These are phyloP conservation scores for Distichodus sexfasciatus DNA, from an alignment of 2,797 vertebrate genomes.

Conservation along the genomic window DNA sequence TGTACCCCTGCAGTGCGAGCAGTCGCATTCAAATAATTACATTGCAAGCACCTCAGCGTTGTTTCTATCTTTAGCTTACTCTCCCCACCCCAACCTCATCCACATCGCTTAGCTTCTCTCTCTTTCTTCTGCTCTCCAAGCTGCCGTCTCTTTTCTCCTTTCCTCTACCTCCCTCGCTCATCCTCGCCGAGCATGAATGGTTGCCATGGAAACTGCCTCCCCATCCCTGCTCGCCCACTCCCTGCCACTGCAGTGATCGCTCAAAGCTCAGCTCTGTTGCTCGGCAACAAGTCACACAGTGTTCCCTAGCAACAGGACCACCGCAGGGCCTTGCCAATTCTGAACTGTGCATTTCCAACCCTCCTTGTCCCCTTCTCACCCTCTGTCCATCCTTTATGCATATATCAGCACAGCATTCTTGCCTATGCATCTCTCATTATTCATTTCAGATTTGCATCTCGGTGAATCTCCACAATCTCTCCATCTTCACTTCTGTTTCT, in stretches of 20 bases:
- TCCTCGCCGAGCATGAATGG: constrained; percentile 68
- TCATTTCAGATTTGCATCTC: background rate
- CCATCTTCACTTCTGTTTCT: background rate
- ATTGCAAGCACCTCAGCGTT: background rate
- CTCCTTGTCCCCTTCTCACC: constrained; percentile 18
- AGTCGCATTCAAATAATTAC: background rate
- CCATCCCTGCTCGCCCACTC: constrained; percentile 65
- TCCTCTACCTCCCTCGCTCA: constrained; percentile 44
- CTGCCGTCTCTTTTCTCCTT: constrained; percentile 37
- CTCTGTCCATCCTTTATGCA: constrained; percentile 38
- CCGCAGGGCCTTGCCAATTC: constrained; percentile 78
- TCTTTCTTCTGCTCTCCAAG: constrained; percentile 38
- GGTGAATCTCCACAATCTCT: too few relatives aligned
- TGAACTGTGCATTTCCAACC: constrained; percentile 69
- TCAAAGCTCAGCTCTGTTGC: constrained; percentile 74
- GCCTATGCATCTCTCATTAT: constrained; percentile 17
- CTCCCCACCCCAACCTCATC: constrained; percentile 13
- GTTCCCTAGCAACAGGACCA: constrained; percentile 81
- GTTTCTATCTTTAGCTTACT: constrained; percentile 46
- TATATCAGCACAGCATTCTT: constrained; percentile 46
- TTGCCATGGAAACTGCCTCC: constrained; percentile 76
- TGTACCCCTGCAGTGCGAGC: too few relatives aligned
- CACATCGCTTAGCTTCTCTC: constrained; percentile 12
- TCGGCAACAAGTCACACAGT: constrained; percentile 77
- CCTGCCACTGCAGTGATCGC: constrained; percentile 75